Conservation (phyloP, 2,888 invertebrate genomes). For the Amorpha juglandis region DNA sequence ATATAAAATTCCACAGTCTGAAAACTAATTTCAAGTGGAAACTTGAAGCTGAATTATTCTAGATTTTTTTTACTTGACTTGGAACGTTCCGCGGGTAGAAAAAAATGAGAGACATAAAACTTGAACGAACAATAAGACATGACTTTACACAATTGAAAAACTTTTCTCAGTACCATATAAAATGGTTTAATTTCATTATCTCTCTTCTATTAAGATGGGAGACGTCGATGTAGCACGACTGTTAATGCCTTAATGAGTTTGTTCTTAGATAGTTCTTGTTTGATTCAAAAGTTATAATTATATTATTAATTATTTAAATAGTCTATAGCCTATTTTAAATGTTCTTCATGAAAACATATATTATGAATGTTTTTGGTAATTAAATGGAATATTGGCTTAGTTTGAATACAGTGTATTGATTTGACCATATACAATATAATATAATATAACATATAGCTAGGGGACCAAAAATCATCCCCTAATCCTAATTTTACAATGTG, state of each 20-base stretch:
- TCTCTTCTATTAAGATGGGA: conserved; percentile 1
- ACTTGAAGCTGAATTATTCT: conserved; percentile 7
- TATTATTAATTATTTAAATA: not conserved
- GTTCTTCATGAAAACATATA: no score
- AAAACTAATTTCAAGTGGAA: conserved; percentile 11
- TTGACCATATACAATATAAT: no score
- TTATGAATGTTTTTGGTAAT: no score
- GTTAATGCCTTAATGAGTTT: conserved; percentile 5
- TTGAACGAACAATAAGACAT: conserved; percentile 23
- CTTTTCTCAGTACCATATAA: conserved; percentile 27
- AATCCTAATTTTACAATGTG: no score
- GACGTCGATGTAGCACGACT: conserved; percentile 1
- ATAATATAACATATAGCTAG: no score
- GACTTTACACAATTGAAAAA: conserved; percentile 30
- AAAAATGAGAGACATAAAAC: conserved; percentile 21
- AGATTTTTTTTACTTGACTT: conserved; percentile 17
- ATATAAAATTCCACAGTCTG: conserved; percentile 2
- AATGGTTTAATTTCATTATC: conserved; percentile 31
- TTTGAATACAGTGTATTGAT: no score
- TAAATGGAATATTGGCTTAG: no score
- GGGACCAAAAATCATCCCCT: no score
- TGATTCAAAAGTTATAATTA: not conserved
- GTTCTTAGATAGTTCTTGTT: not conserved
- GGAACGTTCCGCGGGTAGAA: conserved; percentile 13
- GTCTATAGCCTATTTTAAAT: no score